Evolutionary conservation across 2,888 invertebrate species (phyloP), one percentile per base, ranked within the genome.

Genomic region (Mimas tiliae): DNA sequence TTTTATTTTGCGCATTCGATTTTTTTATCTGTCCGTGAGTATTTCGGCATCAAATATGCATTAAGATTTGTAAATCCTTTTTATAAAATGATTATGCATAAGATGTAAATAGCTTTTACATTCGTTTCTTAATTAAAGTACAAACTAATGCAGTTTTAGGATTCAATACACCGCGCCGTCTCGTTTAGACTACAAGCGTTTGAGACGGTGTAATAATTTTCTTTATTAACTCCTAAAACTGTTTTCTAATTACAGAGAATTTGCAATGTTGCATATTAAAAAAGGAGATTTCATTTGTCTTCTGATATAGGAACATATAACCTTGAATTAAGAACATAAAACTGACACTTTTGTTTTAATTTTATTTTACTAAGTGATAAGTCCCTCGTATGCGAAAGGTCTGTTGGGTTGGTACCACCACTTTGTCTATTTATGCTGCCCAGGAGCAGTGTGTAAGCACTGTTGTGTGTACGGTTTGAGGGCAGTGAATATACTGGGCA

Each of bases 21-120:
- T 58, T 58, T 80, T 78, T 55, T 55, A 16, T 38, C 55, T 38
- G 9, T 38, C 16, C 34, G 42, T 38, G 38, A 38, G 33, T 16
- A 2, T 55, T 16, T 53, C 0, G 4, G 19, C 16, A n/a, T 19
- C 58, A 58, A 38, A 19, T 19, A 16, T 19, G 11, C 19, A 27
- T 27, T 27, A 1, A 11, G 1, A 0, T 9, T 21, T 21, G 11
- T 16, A 58, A 19, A 19, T 6, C 12, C 38, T n/a, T 38, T n/a
- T 38, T 34, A 19, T 16, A 0, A 12, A 12, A 19, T 42, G 8
- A 58, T 1, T 19, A 42, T 58, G 38, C 12, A 19, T 19, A 6
- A 21, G 19, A 38, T 16, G 38, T 42, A 42, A 38, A 34, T 34
- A 55, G n/a, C 8, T 16, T 58, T 42, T 38, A 42, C 4, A 11